These are phyloP conservation scores for Trissonchulus latispiculum DNA, from an alignment of 2,888 invertebrate species.

Conservation along the genomic window DNA sequence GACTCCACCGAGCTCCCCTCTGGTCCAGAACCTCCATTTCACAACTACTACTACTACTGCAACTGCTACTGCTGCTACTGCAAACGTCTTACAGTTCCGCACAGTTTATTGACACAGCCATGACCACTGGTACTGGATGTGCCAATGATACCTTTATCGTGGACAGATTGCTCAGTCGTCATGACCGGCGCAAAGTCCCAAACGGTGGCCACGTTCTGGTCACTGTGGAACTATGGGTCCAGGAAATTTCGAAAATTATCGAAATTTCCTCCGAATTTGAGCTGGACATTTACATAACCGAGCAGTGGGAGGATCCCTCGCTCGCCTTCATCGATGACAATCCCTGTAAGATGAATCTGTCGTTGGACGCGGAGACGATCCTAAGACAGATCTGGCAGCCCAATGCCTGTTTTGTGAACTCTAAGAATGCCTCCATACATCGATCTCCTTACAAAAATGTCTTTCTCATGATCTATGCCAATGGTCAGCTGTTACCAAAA, in stretches of 20 bases:
- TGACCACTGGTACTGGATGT: too few species aligned
- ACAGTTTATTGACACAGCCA: too few species aligned
- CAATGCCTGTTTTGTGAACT: slow-evolving; percentile 40
- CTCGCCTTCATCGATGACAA: slow-evolving; percentile 35
- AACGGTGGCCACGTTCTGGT: slow-evolving; percentile 1
- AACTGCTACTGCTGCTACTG: too few species aligned
- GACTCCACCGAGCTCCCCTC: too few species aligned
- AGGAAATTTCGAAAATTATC: slow-evolving; percentile 28
- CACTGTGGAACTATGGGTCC: slow-evolving; percentile 15
- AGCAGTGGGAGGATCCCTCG: slow-evolving; percentile 35
- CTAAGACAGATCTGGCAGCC: slow-evolving; percentile 40
- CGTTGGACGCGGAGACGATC: slow-evolving; percentile 36
- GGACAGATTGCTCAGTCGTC: not conserved
- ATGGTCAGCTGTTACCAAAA: too few species aligned
- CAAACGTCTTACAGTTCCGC: too few species aligned
- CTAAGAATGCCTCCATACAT: slow-evolving; percentile 37
- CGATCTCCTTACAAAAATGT: slow-evolving; percentile 39
- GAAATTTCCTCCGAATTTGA: slow-evolving; percentile 40
- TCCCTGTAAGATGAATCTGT: slow-evolving; percentile 39
- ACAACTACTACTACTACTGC: too few species aligned
- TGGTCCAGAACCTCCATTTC: too few species aligned
- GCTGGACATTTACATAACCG: slow-evolving; percentile 38
- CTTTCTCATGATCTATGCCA: slow-evolving; percentile 42
- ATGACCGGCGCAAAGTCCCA: slow-evolving; percentile 10
- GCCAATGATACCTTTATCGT: too few species aligned